A percentile compares a stretch with the other conserved stretches of the same genome.
phyloP scores from a whole-genome alignment of 2,113 vertebrate species.

The Antechinus stuartii region DNA sequence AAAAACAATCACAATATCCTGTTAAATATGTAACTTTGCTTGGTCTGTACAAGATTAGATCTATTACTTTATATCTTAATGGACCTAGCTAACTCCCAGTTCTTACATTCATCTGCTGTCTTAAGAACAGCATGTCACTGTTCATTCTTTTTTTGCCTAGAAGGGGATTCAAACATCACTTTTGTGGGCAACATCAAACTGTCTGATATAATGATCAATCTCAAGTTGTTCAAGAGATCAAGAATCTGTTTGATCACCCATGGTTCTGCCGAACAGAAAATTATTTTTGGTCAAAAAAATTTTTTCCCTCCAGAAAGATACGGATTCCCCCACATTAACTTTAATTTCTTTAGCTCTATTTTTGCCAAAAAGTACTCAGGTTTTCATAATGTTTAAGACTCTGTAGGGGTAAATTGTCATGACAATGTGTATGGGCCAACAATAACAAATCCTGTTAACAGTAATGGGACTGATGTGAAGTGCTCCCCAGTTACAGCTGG shows the following conservation, averaged over 20 bases:
- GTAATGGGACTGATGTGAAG: slow-evolving; percentile 7
- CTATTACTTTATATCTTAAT: slow-evolving; percentile 27
- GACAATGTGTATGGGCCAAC: slow-evolving; percentile 32
- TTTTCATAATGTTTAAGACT: background rate
- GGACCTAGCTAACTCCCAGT: background rate
- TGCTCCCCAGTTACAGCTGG: background rate
- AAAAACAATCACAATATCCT: background rate
- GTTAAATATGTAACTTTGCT: background rate
- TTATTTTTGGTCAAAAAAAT: background rate
- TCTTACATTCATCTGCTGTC: background rate
- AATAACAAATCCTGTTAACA: slow-evolving; percentile 35
- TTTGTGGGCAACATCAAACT: slow-evolving; percentile 8
- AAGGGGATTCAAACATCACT: slow-evolving; percentile 17
- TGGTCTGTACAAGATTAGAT: background rate
- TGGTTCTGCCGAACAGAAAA: slow-evolving; percentile 10
- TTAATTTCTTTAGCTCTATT: slow-evolving; percentile 38
- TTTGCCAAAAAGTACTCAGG: slow-evolving; percentile 8
- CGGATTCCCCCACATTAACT: slow-evolving; percentile 4
- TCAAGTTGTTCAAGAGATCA: slow-evolving; percentile 27
- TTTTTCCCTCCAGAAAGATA: slow-evolving; percentile 34
- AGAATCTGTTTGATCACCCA: slow-evolving; percentile 14
- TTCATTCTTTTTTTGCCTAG: background rate
- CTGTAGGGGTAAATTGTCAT: slow-evolving; percentile 43
- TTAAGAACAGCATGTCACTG: background rate
- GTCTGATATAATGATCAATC: slow-evolving; percentile 11